Conservation (phyloP, 2,113 vertebrate species). For the Campylomormyrus tamandua region DNA sequence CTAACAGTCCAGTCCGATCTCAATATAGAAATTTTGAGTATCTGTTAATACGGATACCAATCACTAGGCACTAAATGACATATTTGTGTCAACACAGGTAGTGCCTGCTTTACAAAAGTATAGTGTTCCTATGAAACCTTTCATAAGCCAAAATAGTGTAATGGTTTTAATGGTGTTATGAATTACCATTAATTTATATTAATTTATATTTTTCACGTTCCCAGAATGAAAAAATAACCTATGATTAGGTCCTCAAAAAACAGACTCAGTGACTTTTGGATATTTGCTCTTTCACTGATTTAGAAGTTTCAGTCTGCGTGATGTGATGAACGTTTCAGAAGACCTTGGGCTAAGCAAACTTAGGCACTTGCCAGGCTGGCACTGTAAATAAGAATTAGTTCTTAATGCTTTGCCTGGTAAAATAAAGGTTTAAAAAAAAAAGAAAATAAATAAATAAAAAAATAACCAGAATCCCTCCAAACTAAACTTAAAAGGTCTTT, state of each 20-base stretch:
- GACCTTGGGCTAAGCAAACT: not conserved
- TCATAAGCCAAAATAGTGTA: too few relatives aligned
- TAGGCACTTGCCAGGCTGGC: too few relatives aligned
- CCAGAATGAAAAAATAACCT: too few relatives aligned
- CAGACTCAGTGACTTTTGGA: not conserved
- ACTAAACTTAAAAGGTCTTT: not conserved
- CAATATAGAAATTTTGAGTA: not conserved
- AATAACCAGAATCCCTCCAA: not conserved
- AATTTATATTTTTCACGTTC: too few relatives aligned
- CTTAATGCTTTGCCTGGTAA: too few relatives aligned
- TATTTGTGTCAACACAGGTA: not conserved
- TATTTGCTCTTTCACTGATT: not conserved
- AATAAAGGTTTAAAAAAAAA: too few relatives aligned
- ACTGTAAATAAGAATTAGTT: too few relatives aligned
- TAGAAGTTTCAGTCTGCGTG: not conserved
- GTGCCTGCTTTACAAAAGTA: not conserved
- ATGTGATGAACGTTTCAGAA: not conserved
- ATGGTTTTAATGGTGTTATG: too few relatives aligned
- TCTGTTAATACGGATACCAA: not conserved
- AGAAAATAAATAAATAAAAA: too few relatives aligned
- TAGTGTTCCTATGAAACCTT: not conserved
- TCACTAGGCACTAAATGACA: not conserved
- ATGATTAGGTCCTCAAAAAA: not conserved
- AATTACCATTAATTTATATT: not conserved
- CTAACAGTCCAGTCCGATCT: not conserved